phyloP scores from a whole-genome alignment of 2,797 vertebrate species.

The Pseudochromis fuscus region DNA sequence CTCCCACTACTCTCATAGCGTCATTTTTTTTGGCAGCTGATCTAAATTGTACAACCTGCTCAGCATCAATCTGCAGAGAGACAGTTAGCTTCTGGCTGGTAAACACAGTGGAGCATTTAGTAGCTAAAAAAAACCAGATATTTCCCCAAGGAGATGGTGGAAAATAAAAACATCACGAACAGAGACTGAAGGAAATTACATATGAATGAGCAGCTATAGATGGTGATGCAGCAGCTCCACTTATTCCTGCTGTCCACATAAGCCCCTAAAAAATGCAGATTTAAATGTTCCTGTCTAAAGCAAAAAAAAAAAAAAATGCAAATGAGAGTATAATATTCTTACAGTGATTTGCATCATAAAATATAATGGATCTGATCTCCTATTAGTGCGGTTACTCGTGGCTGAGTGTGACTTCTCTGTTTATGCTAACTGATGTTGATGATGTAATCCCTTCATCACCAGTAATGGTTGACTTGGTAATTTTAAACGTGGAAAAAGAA shows the following conservation, averaged over 20 bases:
- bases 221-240: background rate
- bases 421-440: slow-evolving; percentile 37
- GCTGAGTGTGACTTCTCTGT: slow-evolving; percentile 30
- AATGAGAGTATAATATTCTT: background rate
- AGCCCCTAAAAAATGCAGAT: background rate
- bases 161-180: slow-evolving; percentile 12
- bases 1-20: background rate
- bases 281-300: background rate
- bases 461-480: slow-evolving; percentile 7
- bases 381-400: background rate
- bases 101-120: background rate
- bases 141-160: background rate
- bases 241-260: background rate
- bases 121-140: background rate
- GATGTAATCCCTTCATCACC: slow-evolving; percentile 29
- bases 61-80: background rate
- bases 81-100: background rate
- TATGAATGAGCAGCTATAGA: background rate
- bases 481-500: slow-evolving; percentile 16
- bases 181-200: background rate
- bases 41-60: background rate
- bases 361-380: slow-evolving; percentile 3
- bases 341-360: slow-evolving; percentile 4
- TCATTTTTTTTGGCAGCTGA: background rate
- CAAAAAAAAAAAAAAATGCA: background rate